A percentile compares a stretch with the other conserved stretches of the same genome.
These are phyloP conservation scores for Turdus rufiventris DNA, from an alignment of 2,113 vertebrate genomes.

Conservation along the genomic window DNA sequence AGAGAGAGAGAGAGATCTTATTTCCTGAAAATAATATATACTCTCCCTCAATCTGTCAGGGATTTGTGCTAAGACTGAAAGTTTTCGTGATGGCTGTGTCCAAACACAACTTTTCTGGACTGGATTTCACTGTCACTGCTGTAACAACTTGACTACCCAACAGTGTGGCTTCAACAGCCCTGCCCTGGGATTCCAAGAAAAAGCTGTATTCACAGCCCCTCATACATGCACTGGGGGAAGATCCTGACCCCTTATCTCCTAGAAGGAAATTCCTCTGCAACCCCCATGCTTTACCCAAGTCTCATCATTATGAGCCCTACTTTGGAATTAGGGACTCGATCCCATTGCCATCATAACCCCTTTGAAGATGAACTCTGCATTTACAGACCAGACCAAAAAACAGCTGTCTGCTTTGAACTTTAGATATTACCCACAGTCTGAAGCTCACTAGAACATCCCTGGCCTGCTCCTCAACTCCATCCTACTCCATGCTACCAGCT, in stretches of 20 bases:
- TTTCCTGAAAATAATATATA: neutral
- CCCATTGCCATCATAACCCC: neutral
- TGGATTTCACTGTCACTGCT: neutral
- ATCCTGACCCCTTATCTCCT: neutral
- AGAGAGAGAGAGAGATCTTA: neutral
- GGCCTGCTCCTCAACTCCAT: neutral
- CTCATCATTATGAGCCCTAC: fast-evolving
- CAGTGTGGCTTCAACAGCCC: neutral
- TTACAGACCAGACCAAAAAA: neutral
- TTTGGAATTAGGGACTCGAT: neutral
- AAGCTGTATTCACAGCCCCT: neutral
- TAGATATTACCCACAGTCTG: neutral
- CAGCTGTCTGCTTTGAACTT: neutral
- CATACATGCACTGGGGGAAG: fast-evolving
- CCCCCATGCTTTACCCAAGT: neutral
- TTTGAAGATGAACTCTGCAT: neutral
- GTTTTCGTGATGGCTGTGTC: neutral
- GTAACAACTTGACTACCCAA: neutral
- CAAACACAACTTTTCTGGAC: neutral
- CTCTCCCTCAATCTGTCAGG: neutral
- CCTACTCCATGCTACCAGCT: fast-evolving
- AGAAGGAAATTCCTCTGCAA: neutral
- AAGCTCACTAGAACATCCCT: neutral
- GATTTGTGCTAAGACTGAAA: neutral
- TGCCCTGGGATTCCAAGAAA: neutral